These are phyloP conservation scores for Meteorus colon DNA, from an alignment of 2,888 invertebrate species.

Conservation along the genomic window DNA sequence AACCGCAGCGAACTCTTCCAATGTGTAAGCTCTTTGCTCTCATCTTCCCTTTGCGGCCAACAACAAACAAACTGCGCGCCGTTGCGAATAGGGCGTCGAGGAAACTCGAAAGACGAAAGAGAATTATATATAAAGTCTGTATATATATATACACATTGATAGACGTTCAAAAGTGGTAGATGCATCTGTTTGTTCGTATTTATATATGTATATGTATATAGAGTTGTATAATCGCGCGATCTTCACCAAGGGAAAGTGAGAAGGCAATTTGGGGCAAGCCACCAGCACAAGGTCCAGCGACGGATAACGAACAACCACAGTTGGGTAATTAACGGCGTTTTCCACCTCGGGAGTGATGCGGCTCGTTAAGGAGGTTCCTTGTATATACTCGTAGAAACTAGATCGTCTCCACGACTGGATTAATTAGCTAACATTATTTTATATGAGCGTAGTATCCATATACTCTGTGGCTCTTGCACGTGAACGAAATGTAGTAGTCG, in stretches of 20 bases:
- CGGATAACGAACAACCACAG: conserved; percentile 66
- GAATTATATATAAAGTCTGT: conserved; percentile 32
- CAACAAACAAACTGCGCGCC: conserved; percentile 62
- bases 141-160: conserved; percentile 23
- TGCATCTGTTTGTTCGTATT: too few relatives aligned
- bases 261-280: conserved; percentile 68
- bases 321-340: conserved; percentile 71
- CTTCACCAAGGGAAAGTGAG: conserved; percentile 61
- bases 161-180: not conserved
- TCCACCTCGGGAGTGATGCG: conserved; percentile 69
- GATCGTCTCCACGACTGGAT: conserved; percentile 31
- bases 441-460: not conserved
- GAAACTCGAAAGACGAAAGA: conserved; percentile 37
- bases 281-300: conserved; percentile 56
- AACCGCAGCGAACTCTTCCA: conserved; percentile 35
- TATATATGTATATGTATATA: conserved; percentile 9
- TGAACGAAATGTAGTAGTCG: too few relatives aligned
- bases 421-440: conserved; percentile 26
- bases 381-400: conserved; percentile 54
- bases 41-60: conserved; percentile 51
- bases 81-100: conserved; percentile 35
- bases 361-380: conserved; percentile 67
- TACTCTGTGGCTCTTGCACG: not conserved
- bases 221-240: conserved; percentile 56
- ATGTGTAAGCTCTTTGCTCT: conserved; percentile 31